Evolutionary conservation across 2,888 invertebrate species (phyloP).

Genomic region (Parascotia fuliginaria): DNA sequence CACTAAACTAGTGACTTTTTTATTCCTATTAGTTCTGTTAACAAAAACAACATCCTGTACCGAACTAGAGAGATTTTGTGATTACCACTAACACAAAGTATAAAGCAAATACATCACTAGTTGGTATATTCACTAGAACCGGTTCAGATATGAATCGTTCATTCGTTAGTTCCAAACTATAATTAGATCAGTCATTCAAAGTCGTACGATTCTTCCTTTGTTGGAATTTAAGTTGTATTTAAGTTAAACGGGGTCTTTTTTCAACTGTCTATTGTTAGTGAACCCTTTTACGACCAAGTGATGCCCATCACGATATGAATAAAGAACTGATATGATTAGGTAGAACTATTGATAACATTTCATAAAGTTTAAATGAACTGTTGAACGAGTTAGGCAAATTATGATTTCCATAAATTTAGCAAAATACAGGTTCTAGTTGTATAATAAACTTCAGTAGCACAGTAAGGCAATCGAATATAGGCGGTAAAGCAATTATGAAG

Average conservation of each 20-base stretch:
- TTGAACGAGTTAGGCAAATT: no score
- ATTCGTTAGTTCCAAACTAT: constrained; percentile 4
- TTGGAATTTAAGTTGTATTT: neutral
- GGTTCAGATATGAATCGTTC: constrained; percentile 4
- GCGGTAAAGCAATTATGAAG: no score
- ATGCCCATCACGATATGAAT: neutral
- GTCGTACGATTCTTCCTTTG: constrained; percentile 5
- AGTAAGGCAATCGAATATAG: no score
- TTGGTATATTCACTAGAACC: constrained; percentile 2
- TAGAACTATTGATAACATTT: no score
- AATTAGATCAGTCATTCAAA: constrained; percentile 20
- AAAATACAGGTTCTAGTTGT: no score
- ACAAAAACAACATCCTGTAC: no score
- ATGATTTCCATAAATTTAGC: no score
- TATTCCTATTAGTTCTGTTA: no score
- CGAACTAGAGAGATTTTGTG: no score
- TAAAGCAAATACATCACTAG: constrained; percentile 4
- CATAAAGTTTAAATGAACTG: no score
- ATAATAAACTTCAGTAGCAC: no score
- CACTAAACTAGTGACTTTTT: no score
- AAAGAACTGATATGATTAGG: neutral
- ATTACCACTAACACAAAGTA: neutral
- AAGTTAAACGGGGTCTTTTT: neutral
- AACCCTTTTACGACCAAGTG: neutral
- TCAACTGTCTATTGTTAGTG: neutral